These are phyloP conservation scores for Nyctibius bracteatus DNA, from an alignment of 2,113 vertebrate species.

Conservation along the genomic window DNA sequence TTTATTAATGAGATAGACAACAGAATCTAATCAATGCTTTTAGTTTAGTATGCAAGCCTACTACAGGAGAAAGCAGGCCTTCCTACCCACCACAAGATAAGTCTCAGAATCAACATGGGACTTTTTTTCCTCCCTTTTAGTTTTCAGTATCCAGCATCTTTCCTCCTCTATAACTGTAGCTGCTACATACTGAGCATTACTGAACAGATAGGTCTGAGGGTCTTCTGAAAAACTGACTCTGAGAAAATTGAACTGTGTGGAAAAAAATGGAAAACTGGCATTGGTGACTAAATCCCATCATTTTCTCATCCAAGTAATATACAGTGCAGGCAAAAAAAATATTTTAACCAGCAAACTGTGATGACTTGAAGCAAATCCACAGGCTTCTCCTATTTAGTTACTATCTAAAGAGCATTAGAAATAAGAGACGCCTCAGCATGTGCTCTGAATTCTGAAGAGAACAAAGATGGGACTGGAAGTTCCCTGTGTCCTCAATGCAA, in stretches of 20 bases:
- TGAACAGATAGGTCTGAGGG: neutral
- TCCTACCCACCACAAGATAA: rapidly evolving
- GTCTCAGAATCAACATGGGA: neutral
- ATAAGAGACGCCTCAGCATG: neutral
- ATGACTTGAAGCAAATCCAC: neutral
- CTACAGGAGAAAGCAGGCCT: neutral
- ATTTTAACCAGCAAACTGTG: neutral
- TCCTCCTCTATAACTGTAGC: neutral
- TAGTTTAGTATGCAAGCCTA: neutral
- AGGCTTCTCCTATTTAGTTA: neutral
- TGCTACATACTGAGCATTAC: neutral
- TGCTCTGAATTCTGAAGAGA: neutral
- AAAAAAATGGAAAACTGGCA: neutral
- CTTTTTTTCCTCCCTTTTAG: rapidly evolving
- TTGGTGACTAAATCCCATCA: neutral
- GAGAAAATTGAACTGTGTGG: neutral
- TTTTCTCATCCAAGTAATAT: neutral
- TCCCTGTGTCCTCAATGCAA: neutral
- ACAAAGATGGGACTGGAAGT: neutral
- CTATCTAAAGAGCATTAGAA: neutral
- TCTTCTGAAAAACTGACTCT: neutral
- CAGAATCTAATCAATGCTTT: neutral
- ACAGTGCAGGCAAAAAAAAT: neutral
- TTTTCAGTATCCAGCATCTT: neutral
- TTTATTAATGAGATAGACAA: neutral